Evolutionary conservation across 2,888 invertebrate species (phyloP).

Genomic region (Mythimna ferrago): DNA sequence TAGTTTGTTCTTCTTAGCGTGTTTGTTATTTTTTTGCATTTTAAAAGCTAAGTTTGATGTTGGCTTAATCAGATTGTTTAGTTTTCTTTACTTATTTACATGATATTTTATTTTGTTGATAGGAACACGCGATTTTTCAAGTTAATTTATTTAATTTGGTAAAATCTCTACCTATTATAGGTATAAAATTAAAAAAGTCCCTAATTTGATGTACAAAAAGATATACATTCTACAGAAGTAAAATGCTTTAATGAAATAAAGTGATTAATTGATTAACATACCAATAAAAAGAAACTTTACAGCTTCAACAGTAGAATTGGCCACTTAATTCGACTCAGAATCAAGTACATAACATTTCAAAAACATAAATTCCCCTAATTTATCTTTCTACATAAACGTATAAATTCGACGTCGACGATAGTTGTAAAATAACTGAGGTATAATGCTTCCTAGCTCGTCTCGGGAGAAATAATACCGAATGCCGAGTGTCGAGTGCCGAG

Average conservation of each 20-base stretch:
- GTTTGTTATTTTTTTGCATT: constrained; percentile 11
- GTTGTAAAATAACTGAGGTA: constrained; percentile 68
- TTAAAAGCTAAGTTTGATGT: not conserved
- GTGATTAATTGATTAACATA: not conserved
- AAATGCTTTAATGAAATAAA: not conserved
- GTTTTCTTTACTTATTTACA: not conserved
- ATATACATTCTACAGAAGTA: not conserved
- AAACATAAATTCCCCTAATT: constrained; percentile 43
- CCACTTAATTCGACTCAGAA: not conserved
- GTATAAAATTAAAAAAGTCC: not conserved
- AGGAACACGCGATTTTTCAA: not conserved
- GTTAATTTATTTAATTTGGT: not conserved
- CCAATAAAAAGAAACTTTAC: not conserved
- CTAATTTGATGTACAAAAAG: not conserved
- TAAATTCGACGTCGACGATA: constrained; percentile 55
- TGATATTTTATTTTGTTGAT: not conserved
- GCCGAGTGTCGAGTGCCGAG: constrained; percentile 68
- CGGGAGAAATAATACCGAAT: constrained; percentile 79
- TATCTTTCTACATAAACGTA: constrained; percentile 49
- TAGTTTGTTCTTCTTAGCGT: constrained; percentile 3
- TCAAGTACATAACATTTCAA: constrained; percentile 22
- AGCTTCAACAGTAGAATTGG: not conserved
- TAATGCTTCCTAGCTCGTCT: constrained; percentile 67
- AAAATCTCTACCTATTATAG: not conserved
- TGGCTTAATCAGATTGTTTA: not conserved